These are phyloP conservation scores for Rosalia funebris DNA, from an alignment of 2,888 invertebrate genomes.

Conservation along the genomic window DNA sequence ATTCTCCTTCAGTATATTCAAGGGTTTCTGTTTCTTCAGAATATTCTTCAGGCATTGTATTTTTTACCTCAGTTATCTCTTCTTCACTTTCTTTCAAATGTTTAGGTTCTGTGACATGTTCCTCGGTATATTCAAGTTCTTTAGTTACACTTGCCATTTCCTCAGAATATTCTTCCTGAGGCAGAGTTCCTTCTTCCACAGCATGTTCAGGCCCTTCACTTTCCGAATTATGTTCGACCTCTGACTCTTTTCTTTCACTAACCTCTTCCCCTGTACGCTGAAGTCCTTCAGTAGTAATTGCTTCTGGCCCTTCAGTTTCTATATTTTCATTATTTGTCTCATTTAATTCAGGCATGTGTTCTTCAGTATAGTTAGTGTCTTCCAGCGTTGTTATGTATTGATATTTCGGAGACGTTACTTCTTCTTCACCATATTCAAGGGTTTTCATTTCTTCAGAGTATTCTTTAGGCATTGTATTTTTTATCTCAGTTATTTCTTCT, in stretches of 20 bases:
- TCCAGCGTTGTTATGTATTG: no score
- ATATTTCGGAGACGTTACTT: neutral
- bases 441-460: no score
- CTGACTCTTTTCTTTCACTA: neutral
- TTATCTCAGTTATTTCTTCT: neutral
- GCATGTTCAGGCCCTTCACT: no score
- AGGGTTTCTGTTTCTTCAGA: neutral
- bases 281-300: neutral
- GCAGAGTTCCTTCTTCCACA: neutral
- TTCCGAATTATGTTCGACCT: neutral
- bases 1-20: neutral
- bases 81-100: neutral
- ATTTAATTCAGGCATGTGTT: neutral
- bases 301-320: neutral
- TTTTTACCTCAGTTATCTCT: neutral
- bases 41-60: neutral
- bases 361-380: neutral
- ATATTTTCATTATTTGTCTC: neutral
- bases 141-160: no score
- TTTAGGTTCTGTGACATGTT: neutral
- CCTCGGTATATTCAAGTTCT: no score
- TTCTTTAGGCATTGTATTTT: neutral
- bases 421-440: neutral
- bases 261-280: neutral
- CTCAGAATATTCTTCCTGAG: neutral